Base-by-base conservation (phyloP, 2,113 vertebrate genomes). In the Acinonyx jubatus region DNA sequence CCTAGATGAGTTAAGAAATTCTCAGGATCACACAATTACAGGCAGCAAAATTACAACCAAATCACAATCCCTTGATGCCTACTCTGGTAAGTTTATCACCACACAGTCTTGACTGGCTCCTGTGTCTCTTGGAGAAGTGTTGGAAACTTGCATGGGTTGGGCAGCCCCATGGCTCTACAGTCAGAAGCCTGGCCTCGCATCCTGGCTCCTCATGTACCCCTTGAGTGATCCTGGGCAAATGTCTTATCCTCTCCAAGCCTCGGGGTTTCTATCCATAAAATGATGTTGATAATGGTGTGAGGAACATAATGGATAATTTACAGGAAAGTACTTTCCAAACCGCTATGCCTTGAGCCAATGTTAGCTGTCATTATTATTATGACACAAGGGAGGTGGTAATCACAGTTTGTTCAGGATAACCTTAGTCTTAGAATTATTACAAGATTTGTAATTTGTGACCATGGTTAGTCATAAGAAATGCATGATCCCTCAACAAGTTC, bases 401-500 rank as follows among this genome's bases (percentile, higher is more conserved):
- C 13, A 55, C 38, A 8, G 19, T 84, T 55, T 90, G 27, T 95
- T 82, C n/a, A 83, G 90, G 48, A 84, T 68, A 91, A 89, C 15
- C 36, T 76, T 52, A 36, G 10, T 84, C 31, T 88, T 93, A 66
- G 18, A 38, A 79, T 96, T 91, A 87, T 76, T 78, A 36, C 4
- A 23, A 89, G 4, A 85, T 84, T 92, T 94, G 57, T 91, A 50
- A 95, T 92, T 33, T 71, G 29, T 74, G 27, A n/a, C 7, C 21
- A 31, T 89, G 84, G 91, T 97, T 73, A n/a, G 33, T 97, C 61
- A 80, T 66, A 38, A 94, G 78, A 90, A 89, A 89, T 73, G 7
- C 15, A 82, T 31, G 7, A 78, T 61, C 57, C 38, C 45, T 45
- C 41, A 98, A 65, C 29, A 52, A 93, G 38, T 80, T 92, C 63